Evolutionary conservation across 2,113 vertebrate genomes (phyloP).

Genomic region (Myiozetetes cayanensis): DNA sequence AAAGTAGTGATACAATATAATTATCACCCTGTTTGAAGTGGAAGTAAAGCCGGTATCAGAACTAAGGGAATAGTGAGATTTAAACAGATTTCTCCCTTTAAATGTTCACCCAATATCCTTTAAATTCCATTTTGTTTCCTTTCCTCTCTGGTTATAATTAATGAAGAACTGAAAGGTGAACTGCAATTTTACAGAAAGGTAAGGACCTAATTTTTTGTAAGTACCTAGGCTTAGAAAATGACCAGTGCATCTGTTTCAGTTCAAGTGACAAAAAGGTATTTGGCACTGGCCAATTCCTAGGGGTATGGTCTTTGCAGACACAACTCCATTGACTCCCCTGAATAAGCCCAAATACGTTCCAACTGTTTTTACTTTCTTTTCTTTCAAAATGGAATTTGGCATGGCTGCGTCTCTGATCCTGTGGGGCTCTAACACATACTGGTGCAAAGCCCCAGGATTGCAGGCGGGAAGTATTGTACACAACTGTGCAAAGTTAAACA

Average conservation of each 20-base stretch:
- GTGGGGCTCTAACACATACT: background rate
- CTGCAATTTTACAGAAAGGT: background rate
- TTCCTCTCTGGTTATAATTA: background rate
- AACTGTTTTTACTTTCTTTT: background rate
- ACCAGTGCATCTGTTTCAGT: background rate
- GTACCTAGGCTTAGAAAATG: background rate
- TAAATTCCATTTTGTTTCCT: background rate
- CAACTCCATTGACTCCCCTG: background rate
- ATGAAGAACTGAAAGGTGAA: background rate
- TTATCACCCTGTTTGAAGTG: background rate
- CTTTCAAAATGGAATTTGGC: conserved; percentile 1
- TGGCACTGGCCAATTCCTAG: background rate
- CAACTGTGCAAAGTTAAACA: background rate
- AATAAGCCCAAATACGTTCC: background rate
- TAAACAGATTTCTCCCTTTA: background rate
- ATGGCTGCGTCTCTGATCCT: background rate
- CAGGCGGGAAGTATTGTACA: background rate
- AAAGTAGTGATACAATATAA: background rate
- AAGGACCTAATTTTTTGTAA: background rate
- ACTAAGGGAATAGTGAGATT: background rate
- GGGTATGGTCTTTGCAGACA: background rate
- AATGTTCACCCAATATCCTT: background rate
- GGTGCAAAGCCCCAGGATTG: background rate
- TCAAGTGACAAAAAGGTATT: background rate
- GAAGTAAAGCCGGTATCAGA: background rate